Conservation (phyloP, 2,888 invertebrate species). For the Tridacna gigas region DNA sequence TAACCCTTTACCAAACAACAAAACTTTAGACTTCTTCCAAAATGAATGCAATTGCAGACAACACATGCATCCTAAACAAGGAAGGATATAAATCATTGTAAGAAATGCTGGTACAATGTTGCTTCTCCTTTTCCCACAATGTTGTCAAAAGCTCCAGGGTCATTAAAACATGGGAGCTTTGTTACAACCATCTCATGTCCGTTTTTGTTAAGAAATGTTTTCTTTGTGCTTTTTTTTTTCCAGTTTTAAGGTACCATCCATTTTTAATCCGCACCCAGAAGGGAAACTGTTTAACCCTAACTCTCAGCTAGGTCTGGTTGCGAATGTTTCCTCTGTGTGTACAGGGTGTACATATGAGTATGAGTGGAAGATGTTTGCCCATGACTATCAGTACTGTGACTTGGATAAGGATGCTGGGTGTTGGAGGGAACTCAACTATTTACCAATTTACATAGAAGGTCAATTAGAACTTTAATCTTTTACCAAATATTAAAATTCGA, state of each 20-base stretch:
- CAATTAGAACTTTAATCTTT: not conserved
- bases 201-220: not conserved
- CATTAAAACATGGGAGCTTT: not conserved
- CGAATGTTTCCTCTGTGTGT: constrained; percentile 21
- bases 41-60: no score
- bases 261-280: not conserved
- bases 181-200: not conserved
- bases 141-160: not conserved
- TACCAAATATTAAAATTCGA: no score
- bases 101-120: no score
- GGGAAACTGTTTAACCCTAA: constrained; percentile 53
- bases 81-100: no score
- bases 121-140: not conserved
- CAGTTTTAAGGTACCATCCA: constrained; percentile 15
- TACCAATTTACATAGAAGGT: constrained; percentile 24
- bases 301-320: constrained; percentile 55
- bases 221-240: not conserved
- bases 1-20: no score
- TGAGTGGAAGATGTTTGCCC: constrained; percentile 69
- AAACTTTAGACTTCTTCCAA: no score
- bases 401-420: constrained; percentile 49
- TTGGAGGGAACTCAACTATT: constrained; percentile 55
- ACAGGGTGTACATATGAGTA: constrained; percentile 59
- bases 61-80: no score
- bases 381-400: constrained; percentile 68